A percentile compares a stretch with the other conserved stretches of the same genome.
phyloP scores from a whole-genome alignment of 1,140 invertebrate genomes.

The Globodera ellingtonae region DNA sequence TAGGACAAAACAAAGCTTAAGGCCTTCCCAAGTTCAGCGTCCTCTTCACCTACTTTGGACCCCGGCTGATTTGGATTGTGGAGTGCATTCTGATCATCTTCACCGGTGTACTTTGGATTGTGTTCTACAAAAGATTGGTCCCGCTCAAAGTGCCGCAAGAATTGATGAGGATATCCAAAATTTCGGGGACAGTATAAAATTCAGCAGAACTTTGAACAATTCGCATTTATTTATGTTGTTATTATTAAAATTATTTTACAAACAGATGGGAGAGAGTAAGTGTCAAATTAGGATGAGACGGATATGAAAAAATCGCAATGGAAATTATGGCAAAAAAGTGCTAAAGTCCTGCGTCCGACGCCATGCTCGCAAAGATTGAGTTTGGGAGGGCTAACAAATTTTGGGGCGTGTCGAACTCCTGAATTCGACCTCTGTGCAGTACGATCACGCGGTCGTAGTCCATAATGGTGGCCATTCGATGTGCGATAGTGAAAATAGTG shows the following conservation, averaged over 20 bases:
- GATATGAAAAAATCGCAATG: neutral
- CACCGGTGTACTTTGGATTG: constrained; percentile 26
- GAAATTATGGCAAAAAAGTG: neutral
- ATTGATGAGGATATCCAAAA: neutral
- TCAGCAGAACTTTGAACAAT: neutral
- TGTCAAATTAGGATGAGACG: neutral
- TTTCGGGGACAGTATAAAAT: neutral
- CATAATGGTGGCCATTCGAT: constrained; percentile 68
- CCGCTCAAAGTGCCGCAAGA: constrained; percentile 24
- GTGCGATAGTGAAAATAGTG: constrained; percentile 69
- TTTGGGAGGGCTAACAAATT: constrained; percentile 16
- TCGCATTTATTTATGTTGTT: neutral
- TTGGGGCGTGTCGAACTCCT: constrained; percentile 67
- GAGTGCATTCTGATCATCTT: constrained; percentile 26
- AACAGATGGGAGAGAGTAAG: neutral
- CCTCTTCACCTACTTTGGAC: constrained; percentile 35
- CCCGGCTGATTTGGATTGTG: constrained; percentile 32
- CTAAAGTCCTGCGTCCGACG: constrained; percentile 11
- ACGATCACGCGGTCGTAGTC: constrained; percentile 59
- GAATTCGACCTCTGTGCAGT: constrained; percentile 61
- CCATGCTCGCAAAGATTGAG: constrained; percentile 14
- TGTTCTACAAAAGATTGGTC: constrained; percentile 31
- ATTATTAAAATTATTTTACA: neutral
- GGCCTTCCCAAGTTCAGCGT: constrained; percentile 20
- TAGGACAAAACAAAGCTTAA: constrained; percentile 14